Evolutionary conservation across 2,113 vertebrate genomes (phyloP).

Genomic region (Antennarius striatus): DNA sequence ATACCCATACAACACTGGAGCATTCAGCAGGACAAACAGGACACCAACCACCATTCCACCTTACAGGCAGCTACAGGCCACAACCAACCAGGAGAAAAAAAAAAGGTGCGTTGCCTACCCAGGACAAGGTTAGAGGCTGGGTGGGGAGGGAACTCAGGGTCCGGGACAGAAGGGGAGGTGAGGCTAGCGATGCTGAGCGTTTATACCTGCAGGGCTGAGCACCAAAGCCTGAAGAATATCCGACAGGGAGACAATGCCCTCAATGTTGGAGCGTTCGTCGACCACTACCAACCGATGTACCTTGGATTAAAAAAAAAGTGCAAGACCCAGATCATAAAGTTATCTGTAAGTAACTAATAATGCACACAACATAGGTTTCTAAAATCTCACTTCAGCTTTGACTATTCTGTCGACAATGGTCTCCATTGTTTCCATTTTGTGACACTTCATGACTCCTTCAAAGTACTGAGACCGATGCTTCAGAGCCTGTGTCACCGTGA

Average conservation of each 20-base stretch:
- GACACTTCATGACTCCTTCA: slow-evolving; percentile 96
- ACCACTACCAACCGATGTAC: slow-evolving; percentile 98
- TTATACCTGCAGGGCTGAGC: slow-evolving; percentile 95
- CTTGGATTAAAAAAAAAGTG: slow-evolving; percentile 63
- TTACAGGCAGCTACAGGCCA: slow-evolving; percentile 21
- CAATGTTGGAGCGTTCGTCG: slow-evolving; percentile 89
- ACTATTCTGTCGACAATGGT: slow-evolving; percentile 98
- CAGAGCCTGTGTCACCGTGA: slow-evolving; percentile 95
- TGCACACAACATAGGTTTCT: not conserved
- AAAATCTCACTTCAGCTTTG: slow-evolving; percentile 89
- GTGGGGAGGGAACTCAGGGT: slow-evolving; percentile 57
- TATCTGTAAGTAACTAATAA: not conserved
- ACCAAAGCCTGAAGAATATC: slow-evolving; percentile 97
- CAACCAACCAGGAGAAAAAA: slow-evolving; percentile 1
- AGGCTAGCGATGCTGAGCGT: slow-evolving; percentile 71
- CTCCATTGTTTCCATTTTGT: slow-evolving; percentile 93
- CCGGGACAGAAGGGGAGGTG: slow-evolving; percentile 55
- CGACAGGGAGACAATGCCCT: slow-evolving; percentile 96
- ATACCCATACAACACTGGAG: slow-evolving; percentile 13
- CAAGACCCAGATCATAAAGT: not conserved
- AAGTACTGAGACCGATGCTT: slow-evolving; percentile 98
- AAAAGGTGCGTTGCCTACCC: slow-evolving; percentile 65
- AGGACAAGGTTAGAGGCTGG: slow-evolving; percentile 48
- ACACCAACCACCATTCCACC: slow-evolving; percentile 39
- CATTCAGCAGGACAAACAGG: slow-evolving; percentile 40